Evolutionary conservation across 1,140 invertebrate species (phyloP).

Genomic region (Tetranychus cinnabarinus): DNA sequence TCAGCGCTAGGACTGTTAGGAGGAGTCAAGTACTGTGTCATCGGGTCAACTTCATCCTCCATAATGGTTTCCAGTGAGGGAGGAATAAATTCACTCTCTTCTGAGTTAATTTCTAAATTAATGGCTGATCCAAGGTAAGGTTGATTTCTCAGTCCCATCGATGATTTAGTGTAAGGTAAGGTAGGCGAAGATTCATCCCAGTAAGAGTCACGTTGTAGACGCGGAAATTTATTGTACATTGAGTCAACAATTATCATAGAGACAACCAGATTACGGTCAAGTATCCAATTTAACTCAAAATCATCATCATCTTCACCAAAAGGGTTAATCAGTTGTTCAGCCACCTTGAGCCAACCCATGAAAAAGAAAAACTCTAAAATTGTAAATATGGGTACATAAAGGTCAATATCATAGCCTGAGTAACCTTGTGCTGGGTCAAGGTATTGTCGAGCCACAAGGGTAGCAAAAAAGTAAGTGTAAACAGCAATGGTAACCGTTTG

Average conservation of each 20-base stretch:
- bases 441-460: conserved; percentile 51
- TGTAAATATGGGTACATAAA: conserved; percentile 17
- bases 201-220: conserved; percentile 19
- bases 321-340: conserved; percentile 22
- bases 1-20: conserved; percentile 8
- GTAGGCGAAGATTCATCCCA: conserved; percentile 22
- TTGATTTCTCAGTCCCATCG: conserved; percentile 12
- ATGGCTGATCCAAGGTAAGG: conserved; percentile 16
- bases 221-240: conserved; percentile 13
- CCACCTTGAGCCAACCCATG: conserved; percentile 56
- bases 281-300: conserved; percentile 20
- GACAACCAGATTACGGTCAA: conserved; percentile 12
- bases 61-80: conserved; percentile 12
- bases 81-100: conserved; percentile 15
- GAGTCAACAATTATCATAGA: conserved; percentile 14
- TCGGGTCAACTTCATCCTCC: conserved; percentile 13
- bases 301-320: conserved; percentile 30
- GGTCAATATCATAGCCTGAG: conserved; percentile 14
- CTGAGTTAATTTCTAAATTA: conserved; percentile 13
- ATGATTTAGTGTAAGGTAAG: conserved; percentile 20
- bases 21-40: conserved; percentile 9
- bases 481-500: conserved; percentile 20
- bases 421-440: conserved; percentile 28
- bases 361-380: conserved; percentile 74
- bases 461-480: conserved; percentile 69